Evolutionary conservation across 2,888 invertebrate genomes (phyloP).

Genomic region (Chelonus formosanus): DNA sequence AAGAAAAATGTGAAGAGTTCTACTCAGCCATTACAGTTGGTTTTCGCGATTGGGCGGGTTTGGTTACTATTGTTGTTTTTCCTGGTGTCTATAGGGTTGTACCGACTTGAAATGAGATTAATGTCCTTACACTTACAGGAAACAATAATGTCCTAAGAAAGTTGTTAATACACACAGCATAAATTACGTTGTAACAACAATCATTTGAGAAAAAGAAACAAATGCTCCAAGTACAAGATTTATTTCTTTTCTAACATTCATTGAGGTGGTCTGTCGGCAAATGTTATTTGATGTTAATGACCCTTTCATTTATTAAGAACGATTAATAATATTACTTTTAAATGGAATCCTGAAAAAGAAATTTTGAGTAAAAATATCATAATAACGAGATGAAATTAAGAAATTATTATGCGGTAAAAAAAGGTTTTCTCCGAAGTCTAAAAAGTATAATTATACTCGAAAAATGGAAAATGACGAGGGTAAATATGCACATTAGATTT

Average conservation of each 20-base stretch:
- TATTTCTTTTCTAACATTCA: too few relatives aligned
- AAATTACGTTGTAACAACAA: constrained; percentile 4
- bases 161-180: constrained; percentile 26
- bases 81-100: constrained; percentile 9
- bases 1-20: not conserved
- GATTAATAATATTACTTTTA: too few relatives aligned
- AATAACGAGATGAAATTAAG: not conserved
- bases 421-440: constrained; percentile 5
- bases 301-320: too few relatives aligned
- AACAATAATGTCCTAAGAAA: constrained; percentile 40
- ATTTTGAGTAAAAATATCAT: not conserved
- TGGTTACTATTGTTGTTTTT: not conserved
- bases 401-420: constrained; percentile 11
- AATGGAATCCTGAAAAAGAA: too few relatives aligned
- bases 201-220: constrained; percentile 3
- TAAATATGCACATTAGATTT: too few relatives aligned
- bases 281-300: too few relatives aligned
- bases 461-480: constrained; percentile 15
- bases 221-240: too few relatives aligned
- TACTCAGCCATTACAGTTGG: constrained; percentile 18
- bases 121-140: constrained; percentile 45
- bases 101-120: constrained; percentile 45
- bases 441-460: not conserved
- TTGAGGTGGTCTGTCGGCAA: too few relatives aligned
- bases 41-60: constrained; percentile 24